Base-by-base conservation (phyloP, 1,140 invertebrate species). In the Caenorhabditis latens region DNA sequence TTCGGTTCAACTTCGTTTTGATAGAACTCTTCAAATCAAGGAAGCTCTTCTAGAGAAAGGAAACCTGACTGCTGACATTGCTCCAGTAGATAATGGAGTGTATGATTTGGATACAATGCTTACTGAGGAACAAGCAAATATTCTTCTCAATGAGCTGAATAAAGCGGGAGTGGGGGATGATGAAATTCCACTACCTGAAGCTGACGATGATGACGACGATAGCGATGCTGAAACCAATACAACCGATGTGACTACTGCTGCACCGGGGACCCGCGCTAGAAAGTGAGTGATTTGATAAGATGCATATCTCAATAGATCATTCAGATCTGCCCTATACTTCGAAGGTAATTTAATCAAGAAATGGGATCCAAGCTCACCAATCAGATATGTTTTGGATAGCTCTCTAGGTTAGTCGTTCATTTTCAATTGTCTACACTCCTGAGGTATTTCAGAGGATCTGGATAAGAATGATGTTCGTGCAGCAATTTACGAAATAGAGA, bases 381-480 rank as follows among this genome's bases (percentile, higher is more conserved):
- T 86, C 55, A 71, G 42, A 48, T 86, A 83, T 43, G 46, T 50
- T 13, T 19, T 86, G 2, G 82, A 86, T 57, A 55, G 40, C 16
- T 63, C 53, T 48, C 57, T 86, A 24, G 65, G 84, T 85, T 4
- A 48, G 40, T 65, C 14, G 8, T 19, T 13, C 13, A 43, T 6
- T 11, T 58, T 84, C 16, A 19, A 2, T 40, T 19, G 19, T 58
- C 21, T 16, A 6, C 2, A 46, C 21, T 24, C 48, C 6, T 4
- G 0, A 16, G 14, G 9, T 43, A 13, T 32, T 87, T 83, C 57
- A 87, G 87, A 84, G 16, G 55, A 85, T 13, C 50, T 61, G 4
- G 88, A 89, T 48, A 87, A 88, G 57, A 67, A 88, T n/a, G 84
- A 85, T 21, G 79, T 89, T 8, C 55, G 85, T 71, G 83, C 50